Evolutionary conservation across 2,888 invertebrate species (phyloP), one percentile per base, ranked within the genome.

Genomic region (Brachypalpus laphriformis): DNA sequence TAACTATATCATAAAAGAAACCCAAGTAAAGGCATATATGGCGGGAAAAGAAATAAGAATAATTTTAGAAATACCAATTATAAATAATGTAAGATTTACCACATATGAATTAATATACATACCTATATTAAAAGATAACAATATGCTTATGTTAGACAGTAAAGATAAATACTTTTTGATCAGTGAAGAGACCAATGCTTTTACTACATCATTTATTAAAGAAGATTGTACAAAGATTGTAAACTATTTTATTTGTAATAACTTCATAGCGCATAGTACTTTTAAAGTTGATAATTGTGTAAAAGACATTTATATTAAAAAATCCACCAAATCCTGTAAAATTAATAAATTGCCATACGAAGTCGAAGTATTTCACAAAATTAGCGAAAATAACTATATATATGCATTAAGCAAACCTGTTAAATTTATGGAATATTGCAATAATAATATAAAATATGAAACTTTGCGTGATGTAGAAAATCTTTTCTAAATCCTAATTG

Each of bases 41-140:
- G 6, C 11, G 11, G 2, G 11, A 34, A 34, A 34, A 34, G 34
- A 34, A 34, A 34, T 9, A 34, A 11, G 34, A 34, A n/a, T n/a
- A n/a, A 34, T 34, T 11, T 11, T 34, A 11, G 34, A 34, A 11
- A 34, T 34, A 34, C 34, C 34, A 1, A 11, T 34, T 34, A 34
- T 34, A 34, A 11, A 9, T 11, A 42, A 59, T n/a, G 59, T 59
- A 7, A 59, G 8, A 57, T 57, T 57, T 20, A 20, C 11, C 6
- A 40, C 59, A 25, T 40, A 42, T 59, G 40, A 59, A 59, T 40
- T 59, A 3, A 42, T 59, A 25, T 59, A 40, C 5, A 59, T 59
- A 18, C 56, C 56, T 9, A 56, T 56, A 34, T 20, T 56, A 11
- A 56, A 34, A 56, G 56, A 56, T 11, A 34, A 56, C 16, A 34